Percentiles rank a stretch among this genome's conserved stretches.
These are phyloP conservation scores for Halyomorpha halys DNA, from an alignment of 1,140 invertebrate species.

Conservation along the genomic window DNA sequence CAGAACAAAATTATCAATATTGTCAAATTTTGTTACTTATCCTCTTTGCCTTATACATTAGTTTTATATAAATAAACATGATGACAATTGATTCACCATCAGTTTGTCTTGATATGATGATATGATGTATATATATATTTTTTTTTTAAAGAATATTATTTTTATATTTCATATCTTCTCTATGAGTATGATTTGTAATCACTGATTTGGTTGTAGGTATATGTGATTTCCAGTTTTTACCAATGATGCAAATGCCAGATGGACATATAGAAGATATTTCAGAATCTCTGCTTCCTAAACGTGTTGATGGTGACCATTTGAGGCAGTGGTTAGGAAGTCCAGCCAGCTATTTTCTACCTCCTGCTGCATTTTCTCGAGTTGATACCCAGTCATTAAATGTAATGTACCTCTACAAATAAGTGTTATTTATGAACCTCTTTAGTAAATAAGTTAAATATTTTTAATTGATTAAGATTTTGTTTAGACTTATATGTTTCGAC, in stretches of 20 bases:
- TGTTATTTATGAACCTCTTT: not conserved
- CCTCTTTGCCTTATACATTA: too few relatives aligned
- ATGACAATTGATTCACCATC: too few relatives aligned
- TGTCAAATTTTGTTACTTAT: too few relatives aligned
- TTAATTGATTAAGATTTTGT: conserved; percentile 19
- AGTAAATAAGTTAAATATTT: not conserved
- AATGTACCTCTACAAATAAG: not conserved
- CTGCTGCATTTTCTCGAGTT: conserved; percentile 64
- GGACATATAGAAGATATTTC: conserved; percentile 47
- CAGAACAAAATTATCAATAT: too few relatives aligned
- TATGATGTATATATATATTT: too few relatives aligned
- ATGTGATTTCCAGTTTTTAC: conserved; percentile 85
- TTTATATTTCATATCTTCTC: too few relatives aligned
- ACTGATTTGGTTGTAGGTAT: conserved; percentile 48
- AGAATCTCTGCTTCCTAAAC: conserved; percentile 53
- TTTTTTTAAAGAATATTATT: too few relatives aligned
- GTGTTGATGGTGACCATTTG: conserved; percentile 40
- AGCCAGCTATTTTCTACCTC: conserved; percentile 58
- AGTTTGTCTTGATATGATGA: too few relatives aligned
- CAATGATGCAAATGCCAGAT: conserved; percentile 44
- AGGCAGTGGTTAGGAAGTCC: conserved; percentile 49
- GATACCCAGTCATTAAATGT: conserved; percentile 50
- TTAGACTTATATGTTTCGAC: conserved; percentile 37
- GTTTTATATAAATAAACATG: too few relatives aligned
- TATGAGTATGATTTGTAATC: not conserved